Percentiles rank a stretch among this genome's conserved stretches.
Conservation (phyloP, 2,113 vertebrate species). For the Lucifuga dentata region DNA sequence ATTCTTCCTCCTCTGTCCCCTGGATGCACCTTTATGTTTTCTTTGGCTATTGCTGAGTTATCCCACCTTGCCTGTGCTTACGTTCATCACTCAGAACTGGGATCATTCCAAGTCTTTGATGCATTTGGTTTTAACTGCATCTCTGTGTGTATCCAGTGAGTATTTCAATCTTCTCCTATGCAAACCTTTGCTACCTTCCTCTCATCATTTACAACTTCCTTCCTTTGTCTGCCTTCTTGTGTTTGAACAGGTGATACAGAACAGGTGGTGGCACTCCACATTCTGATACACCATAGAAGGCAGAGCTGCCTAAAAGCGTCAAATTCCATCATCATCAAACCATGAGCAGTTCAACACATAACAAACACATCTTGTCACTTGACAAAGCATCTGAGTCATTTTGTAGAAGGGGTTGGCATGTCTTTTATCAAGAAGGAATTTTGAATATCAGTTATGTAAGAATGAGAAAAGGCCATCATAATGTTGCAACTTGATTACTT, state of each 20-base stretch:
- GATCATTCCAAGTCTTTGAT: conserved; percentile 41
- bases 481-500: background rate
- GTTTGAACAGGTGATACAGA: conserved; percentile 6
- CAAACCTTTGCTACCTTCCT: conserved; percentile 5
- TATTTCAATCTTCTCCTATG: conserved; percentile 26
- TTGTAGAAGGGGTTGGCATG: background rate
- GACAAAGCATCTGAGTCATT: background rate
- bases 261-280: conserved; percentile 13
- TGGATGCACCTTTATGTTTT: conserved; percentile 5
- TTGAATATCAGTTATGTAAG: background rate
- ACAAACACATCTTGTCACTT: background rate
- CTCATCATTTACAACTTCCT: background rate
- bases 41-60: conserved; percentile 54
- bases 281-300: background rate
- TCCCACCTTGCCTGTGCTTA: conserved; percentile 58
- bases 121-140: conserved; percentile 47
- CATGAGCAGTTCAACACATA: background rate
- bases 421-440: conserved; percentile 1
- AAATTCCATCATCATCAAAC: background rate
- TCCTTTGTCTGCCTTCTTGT: conserved; percentile 3
- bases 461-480: background rate
- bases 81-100: conserved; percentile 31
- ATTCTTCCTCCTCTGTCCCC: conserved; percentile 24
- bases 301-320: background rate
- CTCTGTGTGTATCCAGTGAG: conserved; percentile 56